Evolutionary conservation across 2,888 invertebrate species (phyloP), one percentile per base, ranked within the genome.

Genomic region (Drosophila mulleri): DNA sequence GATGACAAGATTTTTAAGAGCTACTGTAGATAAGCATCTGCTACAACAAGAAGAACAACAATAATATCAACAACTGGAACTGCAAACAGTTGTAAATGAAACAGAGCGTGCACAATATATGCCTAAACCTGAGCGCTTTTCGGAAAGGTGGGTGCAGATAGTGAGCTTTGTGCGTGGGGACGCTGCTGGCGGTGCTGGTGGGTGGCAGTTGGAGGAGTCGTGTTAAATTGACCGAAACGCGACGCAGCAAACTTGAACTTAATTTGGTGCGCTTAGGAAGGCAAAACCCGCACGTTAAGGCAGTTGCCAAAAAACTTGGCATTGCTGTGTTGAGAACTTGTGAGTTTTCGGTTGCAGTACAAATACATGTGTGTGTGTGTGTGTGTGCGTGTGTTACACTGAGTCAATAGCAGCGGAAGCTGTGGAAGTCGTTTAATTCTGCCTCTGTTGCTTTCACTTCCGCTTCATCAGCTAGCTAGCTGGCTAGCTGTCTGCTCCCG

Each of bases 161-260:
- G 57, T 29, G 35, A 35, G 35, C 16, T 26, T 23, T 16, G 18
- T 5, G 14, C 8, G 6, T 26, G 14, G n/a, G 12, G 7, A 6
- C 39, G 16, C n/a, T 7, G 39, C 7, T 39, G 39, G 41, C 1
- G 47, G 44, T 3, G 32, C 14, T 0, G 9, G 4, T 14, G 4
- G 3, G 39, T 7, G 14, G 16, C 23, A 23, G 63, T 26, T 26
- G 16, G 37, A 18, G 63, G 42, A 70, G 50, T 42, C 65, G 68
- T 79, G 83, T 83, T 83, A 84, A 84, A 84, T 84, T 84, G 87
- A 80, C 82, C 83, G 74, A 86, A 82, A 75, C 78, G 79, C 75
- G 68, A 75, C 75, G 75, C 79, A 72, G 64, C 79, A 78, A 82
- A 84, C 84, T 80, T 86, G 87, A 86, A 82, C 84, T 82, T 75